Evolutionary conservation across 2,888 invertebrate species (phyloP).

Genomic region (Xestia xanthographa): DNA sequence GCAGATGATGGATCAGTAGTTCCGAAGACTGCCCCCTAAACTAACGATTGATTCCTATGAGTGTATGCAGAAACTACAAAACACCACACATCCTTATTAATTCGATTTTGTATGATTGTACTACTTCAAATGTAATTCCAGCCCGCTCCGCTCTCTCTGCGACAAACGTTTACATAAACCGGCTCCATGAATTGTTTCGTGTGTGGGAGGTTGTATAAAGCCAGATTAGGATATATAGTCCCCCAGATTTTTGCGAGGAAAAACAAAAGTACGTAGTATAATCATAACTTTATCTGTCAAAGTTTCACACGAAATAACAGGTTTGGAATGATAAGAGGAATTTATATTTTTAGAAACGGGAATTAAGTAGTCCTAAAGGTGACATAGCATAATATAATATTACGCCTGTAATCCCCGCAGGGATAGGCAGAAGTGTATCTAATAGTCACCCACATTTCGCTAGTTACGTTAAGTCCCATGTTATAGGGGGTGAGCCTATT

Average conservation of each 20-base stretch:
- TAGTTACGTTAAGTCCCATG: too few relatives aligned
- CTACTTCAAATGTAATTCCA: background rate
- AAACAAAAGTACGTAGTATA: slow-evolving; percentile 26
- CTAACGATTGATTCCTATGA: background rate
- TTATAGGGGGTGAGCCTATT: too few relatives aligned
- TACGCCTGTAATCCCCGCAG: background rate
- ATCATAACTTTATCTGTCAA: slow-evolving; percentile 29
- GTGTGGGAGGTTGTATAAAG: slow-evolving; percentile 18
- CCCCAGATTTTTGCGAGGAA: slow-evolving; percentile 17
- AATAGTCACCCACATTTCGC: too few relatives aligned
- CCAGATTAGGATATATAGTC: slow-evolving; percentile 41
- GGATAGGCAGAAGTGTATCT: too few relatives aligned
- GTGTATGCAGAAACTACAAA: background rate
- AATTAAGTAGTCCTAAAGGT: background rate
- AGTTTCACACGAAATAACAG: slow-evolving; percentile 16
- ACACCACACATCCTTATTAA: background rate
- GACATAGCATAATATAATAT: background rate
- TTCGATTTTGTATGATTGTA: background rate
- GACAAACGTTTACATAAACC: slow-evolving; percentile 1
- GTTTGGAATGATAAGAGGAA: background rate
- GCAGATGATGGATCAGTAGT: background rate
- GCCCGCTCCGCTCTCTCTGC: background rate
- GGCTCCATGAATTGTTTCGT: slow-evolving; percentile 28
- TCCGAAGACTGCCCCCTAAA: background rate
- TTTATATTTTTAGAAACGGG: slow-evolving; percentile 9